Evolutionary conservation across 2,888 invertebrate species (phyloP).

Genomic region (Lamellibrachia columna): DNA sequence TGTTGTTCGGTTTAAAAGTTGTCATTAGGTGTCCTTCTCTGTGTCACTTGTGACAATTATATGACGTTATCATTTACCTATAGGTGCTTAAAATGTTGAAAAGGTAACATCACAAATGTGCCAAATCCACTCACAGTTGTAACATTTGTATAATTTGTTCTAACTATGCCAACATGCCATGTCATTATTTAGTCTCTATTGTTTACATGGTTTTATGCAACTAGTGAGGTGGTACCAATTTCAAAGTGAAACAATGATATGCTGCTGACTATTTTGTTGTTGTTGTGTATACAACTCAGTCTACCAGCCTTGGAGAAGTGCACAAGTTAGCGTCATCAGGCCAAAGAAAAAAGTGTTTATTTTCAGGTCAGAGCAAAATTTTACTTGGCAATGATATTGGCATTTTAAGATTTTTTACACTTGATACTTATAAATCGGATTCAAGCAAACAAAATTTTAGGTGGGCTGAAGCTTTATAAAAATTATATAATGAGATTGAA

Average conservation of each 20-base stretch:
- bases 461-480: neutral
- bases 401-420: neutral
- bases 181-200: neutral
- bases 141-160: no score
- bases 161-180: neutral
- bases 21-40: neutral
- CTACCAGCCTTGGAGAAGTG: neutral
- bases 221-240: neutral
- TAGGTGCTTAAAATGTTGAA: neutral
- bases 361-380: neutral
- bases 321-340: neutral
- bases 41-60: neutral
- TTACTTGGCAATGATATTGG: neutral
- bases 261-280: neutral
- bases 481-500: neutral
- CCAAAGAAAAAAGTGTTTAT: neutral
- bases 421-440: neutral
- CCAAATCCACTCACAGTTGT: neutral
- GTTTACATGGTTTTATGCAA: neutral
- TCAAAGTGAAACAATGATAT: neutral
- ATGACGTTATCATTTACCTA: neutral
- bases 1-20: neutral
- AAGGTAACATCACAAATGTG: neutral
- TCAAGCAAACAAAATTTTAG: neutral
- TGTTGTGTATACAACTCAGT: neutral